Base-by-base conservation (phyloP, 2,888 invertebrate genomes). In the Eudasyphora cyanicolor region DNA sequence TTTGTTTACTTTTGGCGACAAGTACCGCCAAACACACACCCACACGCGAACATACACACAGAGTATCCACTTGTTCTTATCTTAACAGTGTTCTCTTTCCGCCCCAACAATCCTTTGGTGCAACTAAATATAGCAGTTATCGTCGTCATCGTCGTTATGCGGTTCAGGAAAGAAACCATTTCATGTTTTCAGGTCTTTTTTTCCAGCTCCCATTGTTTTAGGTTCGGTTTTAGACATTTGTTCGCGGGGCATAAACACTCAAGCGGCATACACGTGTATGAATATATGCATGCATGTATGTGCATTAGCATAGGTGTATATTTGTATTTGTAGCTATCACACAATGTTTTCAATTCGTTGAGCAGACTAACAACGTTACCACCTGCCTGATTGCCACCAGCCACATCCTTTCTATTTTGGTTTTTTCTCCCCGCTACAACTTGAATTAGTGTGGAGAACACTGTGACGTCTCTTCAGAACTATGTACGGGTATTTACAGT, bases 301-400 rank as follows among this genome's bases (percentile, higher is more conserved):
- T 57, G 27, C 14, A 17, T 17, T 7, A 17, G 49, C 21, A 21
- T 54, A 7, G 1, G 4, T n/a, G 17, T 19, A 21, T 21, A n/a
- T n/a, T n/a, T n/a, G 19, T 35, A 64, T 38, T 64, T 38, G 64
- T 64, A 64, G 10, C 64, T 38, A 38, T 38, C 64, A 38, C 64
- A 64, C 38, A 64, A 24, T 14, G 35, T 64, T 64, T 64, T 64
- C 35, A 64, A 35, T 64, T 64, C 19, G 64, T 64, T 35, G 35
- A 35, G 29, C 64, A 38, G 19, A 64, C 64, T 64, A 64, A 64
- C 64, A 64, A 19, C 64, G 64, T 64, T 64, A 64, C 64, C 35
- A 64, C 60, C 64, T 64, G 38, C 51, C 17, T 62, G 32, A 32
- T 35, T 64, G 35, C 35, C 35, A 12, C 6, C 60, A 17, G 38